Percentiles rank a stretch among this genome's conserved stretches.
Evolutionary conservation across 1,140 invertebrate genomes (phyloP).

Genomic region (Diploscapter pachys): DNA sequence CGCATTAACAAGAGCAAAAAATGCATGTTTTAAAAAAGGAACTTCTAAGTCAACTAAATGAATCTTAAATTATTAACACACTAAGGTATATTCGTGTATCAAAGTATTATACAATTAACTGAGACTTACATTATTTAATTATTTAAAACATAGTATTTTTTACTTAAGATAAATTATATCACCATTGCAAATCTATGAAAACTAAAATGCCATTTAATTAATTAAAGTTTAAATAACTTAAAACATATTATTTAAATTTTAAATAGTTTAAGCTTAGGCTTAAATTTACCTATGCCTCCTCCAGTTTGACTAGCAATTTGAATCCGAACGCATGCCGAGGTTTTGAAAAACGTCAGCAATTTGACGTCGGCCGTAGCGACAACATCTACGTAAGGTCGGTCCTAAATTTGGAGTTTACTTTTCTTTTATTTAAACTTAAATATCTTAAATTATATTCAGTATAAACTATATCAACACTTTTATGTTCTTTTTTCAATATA

Average conservation of each 20-base stretch:
- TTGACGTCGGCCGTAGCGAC: constrained; percentile 26
- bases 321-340: constrained; percentile 27
- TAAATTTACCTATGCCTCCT: constrained; percentile 18
- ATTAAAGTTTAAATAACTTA: not conserved
- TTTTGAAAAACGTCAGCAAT: constrained; percentile 25
- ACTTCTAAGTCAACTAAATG: too few relatives aligned
- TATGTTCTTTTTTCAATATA: not conserved
- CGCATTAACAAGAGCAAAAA: too few relatives aligned
- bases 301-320: constrained; percentile 29
- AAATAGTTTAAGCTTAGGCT: not conserved
- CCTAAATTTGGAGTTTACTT: constrained; percentile 62
- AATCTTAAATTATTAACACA: too few relatives aligned
- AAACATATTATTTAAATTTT: not conserved
- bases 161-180: too few relatives aligned
- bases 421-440: not conserved
- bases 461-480: not conserved
- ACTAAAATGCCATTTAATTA: too few relatives aligned
- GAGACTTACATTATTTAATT: too few relatives aligned
- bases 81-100: too few relatives aligned
- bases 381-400: constrained; percentile 38
- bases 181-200: too few relatives aligned
- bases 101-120: too few relatives aligned
- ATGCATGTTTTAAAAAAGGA: too few relatives aligned
- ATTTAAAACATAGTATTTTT: too few relatives aligned
- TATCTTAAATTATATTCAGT: not conserved